phyloP scores from a whole-genome alignment of 2,888 invertebrate genomes.

The Diarsia mendica region DNA sequence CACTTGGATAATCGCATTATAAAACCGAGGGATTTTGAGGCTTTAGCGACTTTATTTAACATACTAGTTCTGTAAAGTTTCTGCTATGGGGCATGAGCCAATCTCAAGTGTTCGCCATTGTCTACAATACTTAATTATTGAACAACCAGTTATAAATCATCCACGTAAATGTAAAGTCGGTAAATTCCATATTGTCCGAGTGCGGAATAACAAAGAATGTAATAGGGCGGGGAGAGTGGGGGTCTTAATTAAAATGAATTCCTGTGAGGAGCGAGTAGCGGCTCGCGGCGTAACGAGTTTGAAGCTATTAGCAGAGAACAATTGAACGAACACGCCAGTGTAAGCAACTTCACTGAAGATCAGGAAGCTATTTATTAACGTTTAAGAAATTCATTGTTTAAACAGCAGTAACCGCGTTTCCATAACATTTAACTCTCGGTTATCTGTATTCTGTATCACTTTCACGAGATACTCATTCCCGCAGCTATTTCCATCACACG shows the following conservation, averaged over 20 bases:
- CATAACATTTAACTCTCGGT: conserved; percentile 38
- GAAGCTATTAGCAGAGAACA: conserved; percentile 67
- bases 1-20: too few species aligned
- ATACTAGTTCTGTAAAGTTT: too few species aligned
- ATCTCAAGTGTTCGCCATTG: background rate
- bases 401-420: conserved; percentile 11
- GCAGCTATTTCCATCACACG: conserved; percentile 25
- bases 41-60: too few species aligned
- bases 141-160: background rate
- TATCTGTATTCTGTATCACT: conserved; percentile 30
- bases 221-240: conserved; percentile 63
- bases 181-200: conserved; percentile 26
- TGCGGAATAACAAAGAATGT: conserved; percentile 55
- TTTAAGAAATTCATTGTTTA: conserved; percentile 47
- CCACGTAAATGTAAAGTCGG: background rate
- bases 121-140: background rate
- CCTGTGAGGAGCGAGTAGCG: conserved; percentile 64
- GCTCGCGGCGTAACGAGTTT: conserved; percentile 71
- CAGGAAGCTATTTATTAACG: conserved; percentile 60
- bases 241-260: conserved; percentile 78
- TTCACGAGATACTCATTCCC: conserved; percentile 2
- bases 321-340: conserved; percentile 62
- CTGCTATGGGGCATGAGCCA: background rate
- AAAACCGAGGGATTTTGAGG: too few species aligned
- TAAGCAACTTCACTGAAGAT: conserved; percentile 50